Conservation (phyloP, 1,140 invertebrate genomes). For the Caenorhabditis latens region DNA sequence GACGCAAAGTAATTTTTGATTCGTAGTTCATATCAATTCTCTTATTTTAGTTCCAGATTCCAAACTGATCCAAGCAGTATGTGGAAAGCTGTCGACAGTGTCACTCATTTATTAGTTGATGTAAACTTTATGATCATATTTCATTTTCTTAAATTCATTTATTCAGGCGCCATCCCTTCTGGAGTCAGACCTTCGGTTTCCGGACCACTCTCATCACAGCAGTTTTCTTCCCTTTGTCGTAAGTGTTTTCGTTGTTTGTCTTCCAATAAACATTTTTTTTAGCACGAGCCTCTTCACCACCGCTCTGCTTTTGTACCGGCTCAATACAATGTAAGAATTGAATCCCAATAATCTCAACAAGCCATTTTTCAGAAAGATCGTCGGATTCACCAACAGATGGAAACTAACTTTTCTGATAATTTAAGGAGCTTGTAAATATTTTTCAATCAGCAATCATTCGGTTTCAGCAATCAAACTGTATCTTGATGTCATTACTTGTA, state of each 20-base stretch:
- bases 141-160: neutral
- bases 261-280: neutral
- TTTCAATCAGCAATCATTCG: neutral
- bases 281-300: constrained; percentile 34
- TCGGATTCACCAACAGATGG: constrained; percentile 25
- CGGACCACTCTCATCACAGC: constrained; percentile 25
- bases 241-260: neutral
- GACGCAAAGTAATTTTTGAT: neutral
- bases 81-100: constrained; percentile 19
- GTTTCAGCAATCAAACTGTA: neutral
- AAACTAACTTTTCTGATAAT: neutral
- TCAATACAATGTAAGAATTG: constrained; percentile 3
- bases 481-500: neutral
- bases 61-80: constrained; percentile 9
- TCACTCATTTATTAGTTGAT: constrained; percentile 24
- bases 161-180: neutral
- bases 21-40: neutral
- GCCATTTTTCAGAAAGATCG: constrained; percentile 37
- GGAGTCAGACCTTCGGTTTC: constrained; percentile 21
- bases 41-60: neutral
- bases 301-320: constrained; percentile 19
- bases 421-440: constrained; percentile 17
- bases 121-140: neutral
- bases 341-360: neutral
- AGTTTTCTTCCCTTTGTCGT: constrained; percentile 34